Conservation (phyloP, 1,140 invertebrate genomes). For the Araneus ventricosus region DNA sequence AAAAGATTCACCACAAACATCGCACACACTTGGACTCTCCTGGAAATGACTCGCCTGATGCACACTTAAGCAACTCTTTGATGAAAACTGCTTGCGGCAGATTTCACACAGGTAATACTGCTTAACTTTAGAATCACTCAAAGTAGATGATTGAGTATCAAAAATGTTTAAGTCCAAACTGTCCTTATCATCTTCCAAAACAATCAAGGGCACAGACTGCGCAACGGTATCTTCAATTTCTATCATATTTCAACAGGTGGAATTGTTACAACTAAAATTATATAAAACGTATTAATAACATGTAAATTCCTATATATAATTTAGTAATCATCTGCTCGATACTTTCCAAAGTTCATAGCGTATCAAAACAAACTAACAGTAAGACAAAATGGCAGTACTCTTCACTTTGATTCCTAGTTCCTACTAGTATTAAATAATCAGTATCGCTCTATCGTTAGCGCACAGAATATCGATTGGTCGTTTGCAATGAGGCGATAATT, state of each 20-base stretch:
- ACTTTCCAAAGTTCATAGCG: neutral
- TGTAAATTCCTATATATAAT: neutral
- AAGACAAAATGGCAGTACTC: neutral
- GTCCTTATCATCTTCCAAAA: neutral
- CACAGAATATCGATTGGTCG: neutral
- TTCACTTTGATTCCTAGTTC: neutral
- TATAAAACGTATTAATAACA: neutral
- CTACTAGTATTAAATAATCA: neutral
- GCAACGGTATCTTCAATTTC: neutral
- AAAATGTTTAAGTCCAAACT: neutral
- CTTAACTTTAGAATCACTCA: neutral
- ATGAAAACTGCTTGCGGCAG: conserved; percentile 63
- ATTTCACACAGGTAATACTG: conserved; percentile 32
- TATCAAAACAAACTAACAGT: neutral
- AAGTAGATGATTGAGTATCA: neutral
- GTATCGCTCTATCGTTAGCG: conserved; percentile 12
- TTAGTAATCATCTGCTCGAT: neutral
- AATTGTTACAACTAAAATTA: neutral
- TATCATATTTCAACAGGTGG: neutral
- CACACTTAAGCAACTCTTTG: conserved; percentile 53
- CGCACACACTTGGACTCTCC: conserved; percentile 97
- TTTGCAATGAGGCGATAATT: neutral
- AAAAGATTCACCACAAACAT: conserved; percentile 99
- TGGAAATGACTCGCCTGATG: conserved; percentile 59
- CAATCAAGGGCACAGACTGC: neutral